Base-by-base conservation (phyloP, 2,113 vertebrate genomes). In the Perca flavescens region DNA sequence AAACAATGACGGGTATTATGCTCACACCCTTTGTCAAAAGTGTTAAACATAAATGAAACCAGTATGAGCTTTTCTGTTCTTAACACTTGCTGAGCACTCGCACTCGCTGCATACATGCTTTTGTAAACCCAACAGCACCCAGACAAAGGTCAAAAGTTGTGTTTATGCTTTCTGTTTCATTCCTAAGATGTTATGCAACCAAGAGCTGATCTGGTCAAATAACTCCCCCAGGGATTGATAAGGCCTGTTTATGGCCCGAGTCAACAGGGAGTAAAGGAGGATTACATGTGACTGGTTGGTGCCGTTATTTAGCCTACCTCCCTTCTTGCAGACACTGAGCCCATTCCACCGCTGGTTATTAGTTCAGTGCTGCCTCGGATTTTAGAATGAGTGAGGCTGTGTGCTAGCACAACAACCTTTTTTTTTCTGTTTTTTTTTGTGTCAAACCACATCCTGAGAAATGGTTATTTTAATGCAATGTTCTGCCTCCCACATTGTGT, bases 151-250 rank as follows among this genome's bases (percentile, higher is more conserved):
- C 84, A 71, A 74, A 81, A 75, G 77, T 57, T 17, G 63, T 86
- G 62, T 5, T 74, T 28, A 21, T 22, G 74, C 61, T 70, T 58
- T 74, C 43, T 57, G 28, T 80, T 74, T 86, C 82, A 86, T 87
- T 90, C 52, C 70, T 60, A 7, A 77, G 57, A 54, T 47, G 63
- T 87, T 87, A 70, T 47, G 62, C 28, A 89, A 72, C 69, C 64
- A 46, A 57, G 49, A 54, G 79, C 71, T 60, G 57, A 61, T 84
- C 53, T 70, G 34, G 88, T 77, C 77, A 66, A 79, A 82, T 54
- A 77, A 74, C 77, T 90, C 80, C 82, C 78, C 61, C 61, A 14
- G 36, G 54, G 34, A 52, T 31, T 58, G 91, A 92, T 91, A 90
- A 89, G 56, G 70, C 6, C 61, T 91, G 86, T 86, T 91, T 92